Conservation (phyloP, 2,797 vertebrate species). For the Pseudochirops cupreus region DNA sequence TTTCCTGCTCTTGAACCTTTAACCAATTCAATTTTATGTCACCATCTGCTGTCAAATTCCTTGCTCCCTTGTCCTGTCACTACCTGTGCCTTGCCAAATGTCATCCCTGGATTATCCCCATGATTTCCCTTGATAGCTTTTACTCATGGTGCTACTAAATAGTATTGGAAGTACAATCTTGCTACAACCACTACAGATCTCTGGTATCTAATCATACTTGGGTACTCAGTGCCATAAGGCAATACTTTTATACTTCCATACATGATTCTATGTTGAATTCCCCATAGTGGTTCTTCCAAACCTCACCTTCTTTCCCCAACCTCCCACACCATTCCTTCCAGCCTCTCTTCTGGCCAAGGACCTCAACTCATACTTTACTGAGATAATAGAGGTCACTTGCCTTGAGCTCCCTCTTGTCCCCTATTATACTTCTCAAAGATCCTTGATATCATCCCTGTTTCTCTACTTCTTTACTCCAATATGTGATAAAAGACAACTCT, state of each 20-base stretch:
- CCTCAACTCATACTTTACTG: not conserved
- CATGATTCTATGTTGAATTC: not conserved
- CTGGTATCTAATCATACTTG: not conserved
- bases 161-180: not conserved
- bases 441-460: not conserved
- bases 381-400: not conserved
- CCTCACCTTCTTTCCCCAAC: not conserved
- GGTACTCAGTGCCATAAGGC: not conserved
- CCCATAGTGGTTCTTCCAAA: not conserved
- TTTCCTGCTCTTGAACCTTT: not conserved
- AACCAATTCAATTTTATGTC: not conserved
- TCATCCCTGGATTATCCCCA: not conserved
- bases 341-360: not conserved
- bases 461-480: not conserved
- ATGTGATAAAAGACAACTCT: not conserved
- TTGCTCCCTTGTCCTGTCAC: not conserved
- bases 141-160: not conserved
- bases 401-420: not conserved
- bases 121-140: not conserved
- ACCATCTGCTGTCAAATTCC: not conserved
- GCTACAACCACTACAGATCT: not conserved
- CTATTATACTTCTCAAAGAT: not conserved
- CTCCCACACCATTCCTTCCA: not conserved
- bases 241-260: not conserved
- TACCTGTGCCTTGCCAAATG: not conserved